Evolutionary conservation across 1,140 invertebrate genomes (phyloP), one percentile per base, ranked within the genome.

Genomic region (Conus ventricosus): DNA sequence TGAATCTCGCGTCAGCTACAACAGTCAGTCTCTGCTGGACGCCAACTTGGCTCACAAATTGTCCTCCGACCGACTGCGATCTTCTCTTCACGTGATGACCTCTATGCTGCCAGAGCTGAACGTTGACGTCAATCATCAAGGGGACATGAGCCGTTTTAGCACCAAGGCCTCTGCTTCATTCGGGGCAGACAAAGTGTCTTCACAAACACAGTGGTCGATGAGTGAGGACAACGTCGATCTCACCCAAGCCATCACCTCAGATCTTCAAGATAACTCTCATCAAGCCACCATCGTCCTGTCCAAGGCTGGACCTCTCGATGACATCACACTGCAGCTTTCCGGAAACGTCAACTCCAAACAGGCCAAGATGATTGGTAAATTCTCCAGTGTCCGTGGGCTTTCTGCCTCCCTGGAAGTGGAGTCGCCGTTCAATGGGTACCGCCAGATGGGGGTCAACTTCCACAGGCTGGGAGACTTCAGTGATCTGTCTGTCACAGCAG

Each of bases 41-140:
- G 82, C 20, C 57, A 63, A 27, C 82, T 3, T 63, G 82, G 57
- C 57, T n/a, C 82, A 84, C 82, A 67, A 63, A 25, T 4, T 84
- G 82, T 13, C 55, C 17, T 15, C 54, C n/a, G 25, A 55, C 57
- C 82, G 82, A 54, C 82, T 84, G 82, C 5, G 20, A 51, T 81
- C 80, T 15, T 84, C 82, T 10, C 5, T 84, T 5, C 17, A 54
- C 55, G 55, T 84, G 82, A 4, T 63, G 82, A 84, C 55, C 82
- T 10, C 82, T 13, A 13, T 27, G 23, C n/a, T 39, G n/a, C 55
- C 54, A 23, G 82, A 84, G 54, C 25, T 90, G 15, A 88, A 87
- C 20, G 25, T 88, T 20, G 87, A 88, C 11, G 23, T 91, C 2
- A 75, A 88, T 39, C 84, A 87, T n/a, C 90, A 85, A 2, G 91